These are phyloP conservation scores for Cantharis rufa DNA, from an alignment of 2,888 invertebrate genomes.

Conservation along the genomic window DNA sequence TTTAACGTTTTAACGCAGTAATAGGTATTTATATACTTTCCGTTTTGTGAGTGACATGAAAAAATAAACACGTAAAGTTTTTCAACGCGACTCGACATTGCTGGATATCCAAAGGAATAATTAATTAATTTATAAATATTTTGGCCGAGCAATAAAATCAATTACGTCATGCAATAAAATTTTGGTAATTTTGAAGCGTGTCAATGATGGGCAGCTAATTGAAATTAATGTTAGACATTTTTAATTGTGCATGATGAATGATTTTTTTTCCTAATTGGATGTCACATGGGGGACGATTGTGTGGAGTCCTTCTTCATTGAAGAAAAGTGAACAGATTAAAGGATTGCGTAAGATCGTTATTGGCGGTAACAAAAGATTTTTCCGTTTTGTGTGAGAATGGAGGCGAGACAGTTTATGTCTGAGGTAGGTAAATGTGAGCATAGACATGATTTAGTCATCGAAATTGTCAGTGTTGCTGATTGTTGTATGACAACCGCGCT, in stretches of 20 bases:
- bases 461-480: slow-evolving; percentile 10
- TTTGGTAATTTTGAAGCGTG: not conserved
- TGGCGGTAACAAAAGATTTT: not conserved
- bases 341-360: not conserved
- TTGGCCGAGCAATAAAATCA: not conserved
- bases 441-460: slow-evolving; percentile 24
- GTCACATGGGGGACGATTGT: not conserved
- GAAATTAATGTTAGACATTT: not conserved
- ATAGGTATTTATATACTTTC: not conserved
- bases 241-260: not conserved
- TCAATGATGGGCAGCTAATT: not conserved
- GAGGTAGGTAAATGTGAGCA: not conserved
- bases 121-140: not conserved
- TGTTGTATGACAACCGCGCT: slow-evolving; percentile 20
- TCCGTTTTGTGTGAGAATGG: not conserved
- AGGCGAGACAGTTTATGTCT: not conserved
- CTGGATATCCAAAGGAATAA: not conserved
- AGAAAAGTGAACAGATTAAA: not conserved
- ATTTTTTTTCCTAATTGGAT: not conserved
- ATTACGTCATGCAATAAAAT: not conserved
- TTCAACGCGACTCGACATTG: not conserved
- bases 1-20: too few relatives aligned
- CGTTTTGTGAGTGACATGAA: not conserved
- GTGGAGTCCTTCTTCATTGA: not conserved
- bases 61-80: not conserved